A percentile compares a stretch with the other conserved stretches of the same genome.
These are phyloP conservation scores for Bathynomus jamesi DNA, from an alignment of 1,140 invertebrate species.

Conservation along the genomic window DNA sequence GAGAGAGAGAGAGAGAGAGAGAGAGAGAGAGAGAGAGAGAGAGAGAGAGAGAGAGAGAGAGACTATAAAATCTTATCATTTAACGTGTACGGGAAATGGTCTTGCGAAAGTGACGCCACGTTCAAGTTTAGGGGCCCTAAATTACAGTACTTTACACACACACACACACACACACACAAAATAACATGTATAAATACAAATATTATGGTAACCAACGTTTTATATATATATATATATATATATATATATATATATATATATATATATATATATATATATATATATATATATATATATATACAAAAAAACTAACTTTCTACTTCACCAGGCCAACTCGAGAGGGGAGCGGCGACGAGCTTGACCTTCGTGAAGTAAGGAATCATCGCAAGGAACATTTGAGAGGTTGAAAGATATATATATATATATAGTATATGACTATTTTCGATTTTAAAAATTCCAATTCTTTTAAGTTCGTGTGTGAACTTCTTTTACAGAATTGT, in stretches of 20 bases:
- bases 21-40: too few species aligned
- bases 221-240: background rate
- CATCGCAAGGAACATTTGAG: background rate
- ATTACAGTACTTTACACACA: background rate
- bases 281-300: background rate
- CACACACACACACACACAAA: background rate
- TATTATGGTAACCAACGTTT: background rate
- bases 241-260: too few species aligned
- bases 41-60: background rate
- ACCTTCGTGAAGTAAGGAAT: background rate
- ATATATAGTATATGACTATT: too few species aligned
- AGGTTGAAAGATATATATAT: background rate
- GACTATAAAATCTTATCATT: too few species aligned
- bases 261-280: background rate
- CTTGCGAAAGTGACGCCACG: background rate
- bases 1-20: too few species aligned
- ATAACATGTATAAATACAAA: background rate
- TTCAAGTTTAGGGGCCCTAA: background rate
- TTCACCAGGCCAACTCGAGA: too few species aligned
- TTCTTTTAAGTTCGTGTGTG: background rate
- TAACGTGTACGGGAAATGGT: background rate
- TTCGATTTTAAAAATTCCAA: background rate
- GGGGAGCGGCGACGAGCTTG: too few species aligned
- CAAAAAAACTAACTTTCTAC: background rate
- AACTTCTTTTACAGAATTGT: background rate